Base-by-base conservation (phyloP, 2,888 invertebrate species). In the Ectemnius continuus region DNA sequence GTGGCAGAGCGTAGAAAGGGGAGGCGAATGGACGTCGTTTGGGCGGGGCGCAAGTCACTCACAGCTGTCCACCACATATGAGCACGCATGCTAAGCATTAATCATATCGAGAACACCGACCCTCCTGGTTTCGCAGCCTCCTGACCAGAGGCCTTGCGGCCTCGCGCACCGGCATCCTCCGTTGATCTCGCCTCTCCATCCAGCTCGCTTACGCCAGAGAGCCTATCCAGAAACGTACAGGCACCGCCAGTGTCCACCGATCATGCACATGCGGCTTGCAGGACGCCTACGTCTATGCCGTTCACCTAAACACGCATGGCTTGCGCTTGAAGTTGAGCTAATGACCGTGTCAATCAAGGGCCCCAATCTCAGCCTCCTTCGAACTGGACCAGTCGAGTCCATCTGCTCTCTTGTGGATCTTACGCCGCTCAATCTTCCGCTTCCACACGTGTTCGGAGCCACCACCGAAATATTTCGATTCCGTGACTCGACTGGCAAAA, bases 21-120 rank as follows among this genome's bases (percentile, higher is more conserved):
- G 18, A 76, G 70, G 52, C 73, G 78, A 79, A 79, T 75, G 76
- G 81, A 80, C 83, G 80, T 59, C 75, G 75, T 80, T 73, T 83
- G 83, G 83, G 83, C 83, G 81, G 83, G 62, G 83, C 76, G 46
- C 75, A 78, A 85, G 85, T 88, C 88, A 88, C 86, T 84, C 85
- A 83, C 87, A 88, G 86, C 86, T 88, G 87, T 86, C 85, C 83
- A 70, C 80, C 79, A 74, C 80, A 84, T 81, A 83, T 79, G 84
- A 76, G 76, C 82, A 79, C 78, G 79, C 84, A 85, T 79, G 82
- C 81, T 76, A 76, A 76, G 79, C 84, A 87, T 87, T 87, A 87
- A 87, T 87, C 87, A 87, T 85, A 87, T 84, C 85, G 85, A 77
- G 83, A 85, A 82, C 80, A 81, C 79, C 75, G 70, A 65, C 36